Conservation (phyloP, 2,113 vertebrate species). For the Takifugu flavidus region DNA sequence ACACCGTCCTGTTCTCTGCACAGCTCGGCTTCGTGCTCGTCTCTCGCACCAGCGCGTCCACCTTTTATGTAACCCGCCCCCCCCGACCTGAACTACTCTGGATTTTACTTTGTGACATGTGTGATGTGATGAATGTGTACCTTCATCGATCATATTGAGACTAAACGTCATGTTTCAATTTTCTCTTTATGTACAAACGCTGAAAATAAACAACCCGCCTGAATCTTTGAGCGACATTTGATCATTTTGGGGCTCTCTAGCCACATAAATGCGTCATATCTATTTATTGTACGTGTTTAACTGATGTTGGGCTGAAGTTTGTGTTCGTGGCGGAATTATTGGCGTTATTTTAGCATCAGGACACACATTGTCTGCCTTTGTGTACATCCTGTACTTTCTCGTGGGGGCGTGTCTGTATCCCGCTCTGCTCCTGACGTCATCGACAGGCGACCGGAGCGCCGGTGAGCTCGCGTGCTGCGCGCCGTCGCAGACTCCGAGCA, state of each 20-base stretch:
- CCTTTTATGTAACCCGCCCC: conserved; percentile 43
- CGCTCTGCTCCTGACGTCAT: conserved; percentile 33
- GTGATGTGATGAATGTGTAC: too few species aligned
- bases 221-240: too few species aligned
- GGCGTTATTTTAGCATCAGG: neutral
- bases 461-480: conserved; percentile 17
- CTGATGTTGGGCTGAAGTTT: neutral
- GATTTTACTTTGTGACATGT: too few species aligned
- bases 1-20: neutral
- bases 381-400: conserved; percentile 38
- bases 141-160: too few species aligned
- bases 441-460: conserved; percentile 32
- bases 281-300: neutral
- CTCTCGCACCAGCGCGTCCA: neutral
- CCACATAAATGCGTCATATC: neutral
- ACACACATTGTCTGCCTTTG: neutral
- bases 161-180: too few species aligned
- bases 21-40: neutral
- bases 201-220: too few species aligned
- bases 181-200: too few species aligned
- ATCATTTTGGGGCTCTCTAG: too few species aligned
- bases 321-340: neutral
- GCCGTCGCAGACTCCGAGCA: neutral
- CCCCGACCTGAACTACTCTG: conserved; percentile 8
- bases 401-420: conserved; percentile 15